These are phyloP conservation scores for Xestoiulus laeticollis DNA, from an alignment of 2,888 invertebrate genomes.

Conservation along the genomic window DNA sequence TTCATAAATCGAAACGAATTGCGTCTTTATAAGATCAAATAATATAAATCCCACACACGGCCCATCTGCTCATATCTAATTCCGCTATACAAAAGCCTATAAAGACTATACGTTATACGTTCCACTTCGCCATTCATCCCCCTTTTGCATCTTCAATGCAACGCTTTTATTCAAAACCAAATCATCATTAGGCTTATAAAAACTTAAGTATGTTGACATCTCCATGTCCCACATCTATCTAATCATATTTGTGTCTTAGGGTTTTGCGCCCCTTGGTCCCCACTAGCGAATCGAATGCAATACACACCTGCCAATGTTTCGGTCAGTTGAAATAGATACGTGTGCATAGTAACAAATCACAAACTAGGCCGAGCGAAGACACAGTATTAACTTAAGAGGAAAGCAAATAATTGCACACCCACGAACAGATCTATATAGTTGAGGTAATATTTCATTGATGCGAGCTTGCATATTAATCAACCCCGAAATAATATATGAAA, in stretches of 20 bases:
- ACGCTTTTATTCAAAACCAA: constrained; percentile 39
- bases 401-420: background rate
- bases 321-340: background rate
- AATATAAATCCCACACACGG: background rate
- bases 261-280: background rate
- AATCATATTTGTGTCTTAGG: background rate
- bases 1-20: constrained; percentile 43
- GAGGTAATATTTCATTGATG: background rate
- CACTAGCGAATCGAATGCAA: background rate
- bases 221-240: background rate
- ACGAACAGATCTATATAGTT: background rate
- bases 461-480: background rate
- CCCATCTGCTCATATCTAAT: constrained; percentile 8
- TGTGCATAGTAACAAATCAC: background rate
- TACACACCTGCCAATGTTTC: background rate
- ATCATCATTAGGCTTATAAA: constrained; percentile 10
- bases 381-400: background rate
- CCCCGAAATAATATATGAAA: background rate
- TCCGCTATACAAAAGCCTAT: background rate
- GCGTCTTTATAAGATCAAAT: constrained; percentile 38
- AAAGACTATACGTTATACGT: background rate
- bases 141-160: background rate
- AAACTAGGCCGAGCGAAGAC: background rate
- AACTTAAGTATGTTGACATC: background rate
- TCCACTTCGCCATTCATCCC: background rate